Percentiles rank a stretch among this genome's conserved stretches.
Conservation (phyloP, 1,140 invertebrate genomes). For the Lerema accius region DNA sequence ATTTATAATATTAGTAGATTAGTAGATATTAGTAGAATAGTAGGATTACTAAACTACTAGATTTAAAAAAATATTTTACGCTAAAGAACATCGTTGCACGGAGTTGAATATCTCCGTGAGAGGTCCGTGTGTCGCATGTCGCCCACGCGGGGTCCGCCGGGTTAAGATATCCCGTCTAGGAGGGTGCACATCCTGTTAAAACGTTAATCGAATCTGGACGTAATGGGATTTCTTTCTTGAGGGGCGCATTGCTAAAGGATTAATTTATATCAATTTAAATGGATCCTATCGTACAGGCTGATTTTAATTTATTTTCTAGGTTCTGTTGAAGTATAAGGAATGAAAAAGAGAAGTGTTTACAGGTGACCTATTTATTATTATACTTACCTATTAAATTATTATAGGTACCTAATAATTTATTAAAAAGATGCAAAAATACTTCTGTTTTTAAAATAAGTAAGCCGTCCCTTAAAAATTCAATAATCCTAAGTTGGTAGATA, state of each 20-base stretch:
- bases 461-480: too few species aligned
- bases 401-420: too few species aligned
- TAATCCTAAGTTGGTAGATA: too few species aligned
- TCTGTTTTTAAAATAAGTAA: too few species aligned
- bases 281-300: constrained; percentile 59
- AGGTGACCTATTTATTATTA: too few species aligned
- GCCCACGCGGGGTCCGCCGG: constrained; percentile 25
- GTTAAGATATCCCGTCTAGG: constrained; percentile 39
- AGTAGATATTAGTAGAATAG: too few species aligned
- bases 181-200: constrained; percentile 59
- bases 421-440: too few species aligned
- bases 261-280: constrained; percentile 83
- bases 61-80: not conserved
- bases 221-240: constrained; percentile 82
- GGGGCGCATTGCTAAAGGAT: constrained; percentile 77
- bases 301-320: constrained; percentile 31
- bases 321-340: too few species aligned
- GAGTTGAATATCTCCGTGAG: constrained; percentile 1
- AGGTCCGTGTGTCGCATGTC: constrained; percentile 12
- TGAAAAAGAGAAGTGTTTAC: too few species aligned
- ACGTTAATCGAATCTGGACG: constrained; percentile 79
- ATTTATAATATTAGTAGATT: too few species aligned
- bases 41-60: constrained; percentile 1
- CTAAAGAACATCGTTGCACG: not conserved
- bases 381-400: too few species aligned